Evolutionary conservation across 1,140 invertebrate species (phyloP).

Genomic region (Stegodyphus mimosarum): DNA sequence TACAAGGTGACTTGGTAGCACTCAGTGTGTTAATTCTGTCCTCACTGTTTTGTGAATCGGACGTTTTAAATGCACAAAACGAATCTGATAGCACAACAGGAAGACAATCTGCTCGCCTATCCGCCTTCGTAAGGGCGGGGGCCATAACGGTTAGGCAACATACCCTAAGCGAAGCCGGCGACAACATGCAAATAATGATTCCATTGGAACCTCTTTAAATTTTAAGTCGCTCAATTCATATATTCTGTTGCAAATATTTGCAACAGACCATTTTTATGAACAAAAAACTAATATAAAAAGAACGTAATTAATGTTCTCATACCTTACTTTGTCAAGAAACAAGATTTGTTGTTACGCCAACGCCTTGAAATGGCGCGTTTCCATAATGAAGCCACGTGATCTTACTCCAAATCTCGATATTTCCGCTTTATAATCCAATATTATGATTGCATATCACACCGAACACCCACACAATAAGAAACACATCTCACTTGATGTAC

Average conservation of each 20-base stretch:
- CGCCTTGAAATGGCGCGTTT: constrained; percentile 61
- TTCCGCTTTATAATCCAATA: not conserved
- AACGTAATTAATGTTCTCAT: not conserved
- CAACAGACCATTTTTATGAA: not conserved
- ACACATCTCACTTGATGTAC: not conserved
- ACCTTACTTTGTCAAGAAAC: constrained; percentile 30
- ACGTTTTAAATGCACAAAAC: constrained; percentile 37
- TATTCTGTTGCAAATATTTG: not conserved
- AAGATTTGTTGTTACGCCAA: constrained; percentile 55
- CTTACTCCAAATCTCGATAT: constrained; percentile 1
- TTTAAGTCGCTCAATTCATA: not conserved
- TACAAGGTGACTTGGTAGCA: not conserved
- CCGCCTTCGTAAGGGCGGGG: constrained; percentile 77
- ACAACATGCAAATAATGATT: constrained; percentile 60
- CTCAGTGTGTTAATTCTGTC: constrained; percentile 21
- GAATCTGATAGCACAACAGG: constrained; percentile 48
- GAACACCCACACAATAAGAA: not conserved
- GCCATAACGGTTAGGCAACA: constrained; percentile 73
- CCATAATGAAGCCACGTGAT: constrained; percentile 59
- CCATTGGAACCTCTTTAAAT: constrained; percentile 37
- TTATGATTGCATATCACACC: not conserved
- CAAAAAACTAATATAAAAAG: not conserved
- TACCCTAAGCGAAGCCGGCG: constrained; percentile 58
- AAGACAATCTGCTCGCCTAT: constrained; percentile 73
- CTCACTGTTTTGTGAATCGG: constrained; percentile 20